Percentiles rank a stretch among this genome's conserved stretches.
Evolutionary conservation across 1,140 invertebrate species (phyloP).

Genomic region (Whitmania pigra): DNA sequence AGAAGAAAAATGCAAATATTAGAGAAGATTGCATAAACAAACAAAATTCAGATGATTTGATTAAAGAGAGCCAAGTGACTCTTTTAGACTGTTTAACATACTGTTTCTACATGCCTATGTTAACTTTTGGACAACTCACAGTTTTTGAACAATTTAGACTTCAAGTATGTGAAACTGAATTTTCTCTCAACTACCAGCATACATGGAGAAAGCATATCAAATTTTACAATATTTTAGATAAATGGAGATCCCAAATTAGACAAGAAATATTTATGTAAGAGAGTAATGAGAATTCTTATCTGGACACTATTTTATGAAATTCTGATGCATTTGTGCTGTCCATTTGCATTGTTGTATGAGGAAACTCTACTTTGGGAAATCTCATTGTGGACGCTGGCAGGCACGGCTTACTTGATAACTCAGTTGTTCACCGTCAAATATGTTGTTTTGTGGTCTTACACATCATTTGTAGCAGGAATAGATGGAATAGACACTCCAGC

Average conservation of each 20-base stretch:
- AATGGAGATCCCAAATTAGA: background rate
- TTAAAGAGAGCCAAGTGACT: background rate
- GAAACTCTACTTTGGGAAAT: background rate
- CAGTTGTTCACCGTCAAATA: slow-evolving; percentile 9
- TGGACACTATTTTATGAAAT: background rate
- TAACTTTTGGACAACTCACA: background rate
- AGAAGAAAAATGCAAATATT: background rate
- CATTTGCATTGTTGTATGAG: background rate
- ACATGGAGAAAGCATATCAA: background rate
- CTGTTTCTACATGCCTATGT: slow-evolving; percentile 2
- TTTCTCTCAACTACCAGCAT: background rate
- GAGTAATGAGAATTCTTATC: background rate
- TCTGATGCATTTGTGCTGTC: background rate
- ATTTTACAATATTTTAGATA: background rate
- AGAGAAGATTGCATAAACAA: background rate
- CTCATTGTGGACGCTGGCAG: background rate
- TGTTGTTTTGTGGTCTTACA: slow-evolving; percentile 3
- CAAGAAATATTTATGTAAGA: background rate
- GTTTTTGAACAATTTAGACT: background rate
- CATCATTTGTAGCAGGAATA: background rate
- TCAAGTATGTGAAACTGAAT: background rate
- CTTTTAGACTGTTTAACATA: background rate
- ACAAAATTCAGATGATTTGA: background rate
- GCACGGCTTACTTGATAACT: slow-evolving; percentile 1
- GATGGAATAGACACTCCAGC: background rate